Evolutionary conservation across 2,797 vertebrate genomes (phyloP).

Genomic region (Sternarchorhynchus goeldii): DNA sequence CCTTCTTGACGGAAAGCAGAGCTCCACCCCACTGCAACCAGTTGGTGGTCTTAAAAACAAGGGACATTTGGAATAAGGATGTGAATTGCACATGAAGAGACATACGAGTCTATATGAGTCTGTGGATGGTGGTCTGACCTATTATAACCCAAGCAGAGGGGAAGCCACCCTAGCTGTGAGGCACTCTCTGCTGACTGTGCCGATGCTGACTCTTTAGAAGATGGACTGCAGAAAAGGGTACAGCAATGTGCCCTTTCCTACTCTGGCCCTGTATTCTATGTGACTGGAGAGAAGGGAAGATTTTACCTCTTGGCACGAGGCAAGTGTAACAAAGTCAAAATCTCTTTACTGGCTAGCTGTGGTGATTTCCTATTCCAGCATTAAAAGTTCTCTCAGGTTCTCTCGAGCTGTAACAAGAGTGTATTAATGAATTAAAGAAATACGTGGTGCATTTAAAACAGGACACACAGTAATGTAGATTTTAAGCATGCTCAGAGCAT

Average conservation of each 20-base stretch:
- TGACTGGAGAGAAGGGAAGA: neutral
- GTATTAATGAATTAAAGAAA: conserved; percentile 5
- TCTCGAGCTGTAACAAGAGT: neutral
- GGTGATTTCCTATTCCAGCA: neutral
- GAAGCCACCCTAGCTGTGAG: conserved; percentile 68
- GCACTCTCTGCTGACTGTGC: neutral
- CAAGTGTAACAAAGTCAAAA: neutral
- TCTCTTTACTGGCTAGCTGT: neutral
- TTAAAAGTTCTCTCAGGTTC: neutral
- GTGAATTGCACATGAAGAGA: conserved; percentile 52
- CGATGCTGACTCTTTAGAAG: neutral
- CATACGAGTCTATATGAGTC: conserved; percentile 51
- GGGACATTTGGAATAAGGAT: conserved; percentile 52
- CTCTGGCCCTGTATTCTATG: neutral
- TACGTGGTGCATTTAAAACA: neutral
- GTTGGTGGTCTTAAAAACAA: conserved; percentile 32
- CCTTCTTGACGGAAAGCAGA: conserved; percentile 20
- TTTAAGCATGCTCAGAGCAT: neutral
- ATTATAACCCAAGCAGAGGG: conserved; percentile 62
- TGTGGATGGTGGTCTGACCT: conserved; percentile 51
- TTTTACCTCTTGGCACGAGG: neutral
- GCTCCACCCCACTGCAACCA: conserved; percentile 33
- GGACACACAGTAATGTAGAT: neutral
- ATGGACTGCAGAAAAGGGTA: neutral
- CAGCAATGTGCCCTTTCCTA: neutral